Evolutionary conservation across 2,113 vertebrate genomes (phyloP).

Genomic region (Morone saxatilis): DNA sequence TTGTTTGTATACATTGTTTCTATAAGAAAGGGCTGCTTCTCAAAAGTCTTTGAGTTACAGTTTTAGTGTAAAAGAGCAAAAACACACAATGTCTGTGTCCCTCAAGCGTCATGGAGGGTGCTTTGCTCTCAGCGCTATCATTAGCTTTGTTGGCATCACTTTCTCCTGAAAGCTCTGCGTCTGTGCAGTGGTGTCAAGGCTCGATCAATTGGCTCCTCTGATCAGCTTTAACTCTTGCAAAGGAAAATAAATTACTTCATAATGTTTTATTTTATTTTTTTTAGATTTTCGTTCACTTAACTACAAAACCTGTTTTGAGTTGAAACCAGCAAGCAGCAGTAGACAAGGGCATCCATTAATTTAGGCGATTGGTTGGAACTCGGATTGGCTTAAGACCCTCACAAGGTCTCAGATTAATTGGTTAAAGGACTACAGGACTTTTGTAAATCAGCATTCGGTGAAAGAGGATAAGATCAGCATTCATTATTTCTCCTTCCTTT

Average conservation of each 20-base stretch:
- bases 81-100: conserved; percentile 78
- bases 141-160: conserved; percentile 76
- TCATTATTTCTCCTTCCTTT: conserved; percentile 41
- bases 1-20: conserved; percentile 75
- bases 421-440: conserved; percentile 69
- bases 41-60: conserved; percentile 84
- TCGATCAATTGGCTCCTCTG: conserved; percentile 81
- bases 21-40: conserved; percentile 86
- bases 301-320: conserved; percentile 78
- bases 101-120: conserved; percentile 73
- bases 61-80: conserved; percentile 89
- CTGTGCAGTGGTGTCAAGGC: conserved; percentile 76
- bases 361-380: conserved; percentile 76
- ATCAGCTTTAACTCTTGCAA: conserved; percentile 68
- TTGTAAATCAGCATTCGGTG: conserved; percentile 81
- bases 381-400: conserved; percentile 66
- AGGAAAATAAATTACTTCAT: conserved; percentile 80
- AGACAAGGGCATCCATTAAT: conserved; percentile 85
- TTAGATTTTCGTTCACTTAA: conserved; percentile 79
- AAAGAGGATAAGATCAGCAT: conserved; percentile 94
- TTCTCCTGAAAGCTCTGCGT: conserved; percentile 75
- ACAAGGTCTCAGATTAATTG: conserved; percentile 56
- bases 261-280: conserved; percentile 56
- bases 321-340: conserved; percentile 90
- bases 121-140: conserved; percentile 82